These are phyloP conservation scores for Hydrolagus affinis DNA, from an alignment of 2,113 vertebrate species.

Conservation along the genomic window DNA sequence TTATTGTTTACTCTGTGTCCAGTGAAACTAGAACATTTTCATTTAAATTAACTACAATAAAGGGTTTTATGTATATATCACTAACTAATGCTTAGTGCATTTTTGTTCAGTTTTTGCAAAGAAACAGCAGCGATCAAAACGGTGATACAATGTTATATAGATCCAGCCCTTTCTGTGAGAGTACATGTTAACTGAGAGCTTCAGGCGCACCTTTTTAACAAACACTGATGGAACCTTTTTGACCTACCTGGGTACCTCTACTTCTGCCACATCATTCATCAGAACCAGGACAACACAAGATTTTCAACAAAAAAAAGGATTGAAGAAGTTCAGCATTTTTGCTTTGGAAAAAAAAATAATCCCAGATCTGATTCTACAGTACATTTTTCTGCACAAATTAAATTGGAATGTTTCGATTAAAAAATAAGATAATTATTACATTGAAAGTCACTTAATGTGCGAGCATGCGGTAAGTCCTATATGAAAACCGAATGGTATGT, in stretches of 20 bases:
- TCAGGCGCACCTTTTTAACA: slow-evolving; percentile 12
- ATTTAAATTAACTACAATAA: background rate
- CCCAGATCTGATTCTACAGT: background rate
- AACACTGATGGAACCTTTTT: background rate
- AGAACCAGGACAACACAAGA: background rate
- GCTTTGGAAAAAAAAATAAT: too few species aligned
- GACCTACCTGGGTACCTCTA: slow-evolving; percentile 11
- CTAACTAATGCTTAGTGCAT: background rate
- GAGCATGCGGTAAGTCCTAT: too few species aligned
- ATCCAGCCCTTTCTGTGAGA: background rate
- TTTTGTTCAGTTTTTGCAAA: background rate
- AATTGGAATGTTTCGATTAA: background rate
- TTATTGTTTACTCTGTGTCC: too few species aligned
- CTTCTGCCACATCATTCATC: background rate
- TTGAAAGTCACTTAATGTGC: background rate
- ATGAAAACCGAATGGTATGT: background rate
- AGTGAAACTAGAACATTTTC: background rate
- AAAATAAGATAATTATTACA: background rate
- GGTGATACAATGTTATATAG: background rate
- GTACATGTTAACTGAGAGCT: background rate
- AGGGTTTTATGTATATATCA: background rate
- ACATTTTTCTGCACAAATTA: background rate
- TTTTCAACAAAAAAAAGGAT: background rate
- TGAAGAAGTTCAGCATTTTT: background rate
- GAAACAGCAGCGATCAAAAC: background rate